A percentile compares a stretch with the other conserved stretches of the same genome.
These are phyloP conservation scores for Drosophila mercatorum DNA, from an alignment of 2,888 invertebrate species.

Conservation along the genomic window DNA sequence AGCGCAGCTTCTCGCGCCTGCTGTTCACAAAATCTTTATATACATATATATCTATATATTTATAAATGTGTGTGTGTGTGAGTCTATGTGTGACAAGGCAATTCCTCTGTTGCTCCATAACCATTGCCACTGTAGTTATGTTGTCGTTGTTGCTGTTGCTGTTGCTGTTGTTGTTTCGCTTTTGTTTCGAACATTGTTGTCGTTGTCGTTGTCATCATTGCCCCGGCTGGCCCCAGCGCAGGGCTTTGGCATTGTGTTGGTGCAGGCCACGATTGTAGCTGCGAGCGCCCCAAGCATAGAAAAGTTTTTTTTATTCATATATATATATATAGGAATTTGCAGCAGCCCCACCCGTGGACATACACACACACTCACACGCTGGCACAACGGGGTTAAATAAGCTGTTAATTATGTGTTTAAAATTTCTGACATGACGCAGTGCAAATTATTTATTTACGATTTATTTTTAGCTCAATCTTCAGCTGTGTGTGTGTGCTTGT, in stretches of 20 bases:
- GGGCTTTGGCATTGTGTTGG: slow-evolving; percentile 59
- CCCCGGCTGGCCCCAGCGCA: slow-evolving; percentile 58
- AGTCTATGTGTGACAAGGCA: slow-evolving; percentile 40
- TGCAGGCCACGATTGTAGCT: slow-evolving; percentile 77
- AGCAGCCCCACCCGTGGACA: slow-evolving; percentile 22
- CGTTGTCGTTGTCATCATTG: slow-evolving; percentile 69
- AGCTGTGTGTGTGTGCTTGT: background rate
- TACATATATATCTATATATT: slow-evolving; percentile 10
- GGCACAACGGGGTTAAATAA: slow-evolving; percentile 77
- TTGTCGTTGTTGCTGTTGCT: slow-evolving; percentile 34
- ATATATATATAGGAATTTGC: slow-evolving; percentile 64
- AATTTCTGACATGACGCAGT: slow-evolving; percentile 77
- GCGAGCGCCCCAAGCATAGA: slow-evolving; percentile 78
- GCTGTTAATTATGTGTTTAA: slow-evolving; percentile 81
- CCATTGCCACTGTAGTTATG: slow-evolving; percentile 33
- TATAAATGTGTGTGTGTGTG: background rate
- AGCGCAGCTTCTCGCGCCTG: slow-evolving; percentile 38
- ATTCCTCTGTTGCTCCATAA: slow-evolving; percentile 49
- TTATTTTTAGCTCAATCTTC: slow-evolving; percentile 64
- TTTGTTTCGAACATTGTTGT: slow-evolving; percentile 67
- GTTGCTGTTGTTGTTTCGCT: slow-evolving; percentile 60
- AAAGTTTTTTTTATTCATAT: slow-evolving; percentile 59
- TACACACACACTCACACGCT: background rate
- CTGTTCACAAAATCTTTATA: slow-evolving; percentile 45
- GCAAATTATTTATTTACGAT: slow-evolving; percentile 78